Percentiles rank a stretch among this genome's conserved stretches.
Evolutionary conservation across 2,113 vertebrate species (phyloP).

Genomic region (Prinia subflava): DNA sequence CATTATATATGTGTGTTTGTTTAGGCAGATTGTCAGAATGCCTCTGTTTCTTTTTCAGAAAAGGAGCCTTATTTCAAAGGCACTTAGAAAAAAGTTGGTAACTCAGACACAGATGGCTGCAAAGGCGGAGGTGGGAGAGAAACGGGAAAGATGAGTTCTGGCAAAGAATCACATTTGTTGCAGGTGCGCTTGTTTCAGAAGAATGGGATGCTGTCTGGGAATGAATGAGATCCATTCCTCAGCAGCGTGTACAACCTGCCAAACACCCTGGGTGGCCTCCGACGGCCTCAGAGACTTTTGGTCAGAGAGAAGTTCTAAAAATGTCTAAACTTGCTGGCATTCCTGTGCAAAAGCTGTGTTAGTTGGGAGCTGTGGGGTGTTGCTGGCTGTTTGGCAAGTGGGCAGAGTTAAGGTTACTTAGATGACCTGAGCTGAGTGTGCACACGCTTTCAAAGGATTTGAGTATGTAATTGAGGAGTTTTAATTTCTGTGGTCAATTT

Average conservation of each 20-base stretch:
- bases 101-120: constrained; percentile 40
- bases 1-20: neutral
- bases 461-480: constrained; percentile 36
- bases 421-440: neutral
- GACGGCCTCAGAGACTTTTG: neutral
- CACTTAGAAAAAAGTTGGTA: neutral
- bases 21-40: neutral
- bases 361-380: neutral
- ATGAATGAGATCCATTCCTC: constrained; percentile 58
- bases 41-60: neutral
- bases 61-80: constrained; percentile 13
- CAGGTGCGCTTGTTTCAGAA: constrained; percentile 61
- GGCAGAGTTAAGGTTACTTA: constrained; percentile 39
- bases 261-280: constrained; percentile 59
- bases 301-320: constrained; percentile 48
- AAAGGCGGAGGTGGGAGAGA: constrained; percentile 49
- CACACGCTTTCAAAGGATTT: constrained; percentile 15
- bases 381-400: constrained; percentile 8
- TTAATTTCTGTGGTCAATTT: constrained; percentile 56
- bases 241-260: constrained; percentile 25
- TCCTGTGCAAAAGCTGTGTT: neutral
- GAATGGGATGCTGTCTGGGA: constrained; percentile 65
- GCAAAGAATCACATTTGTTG: constrained; percentile 14
- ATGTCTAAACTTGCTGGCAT: constrained; percentile 41
- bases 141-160: constrained; percentile 46